These are phyloP conservation scores for Noctuana brunneofusca DNA, from an alignment of 2,888 invertebrate genomes.

Conservation along the genomic window DNA sequence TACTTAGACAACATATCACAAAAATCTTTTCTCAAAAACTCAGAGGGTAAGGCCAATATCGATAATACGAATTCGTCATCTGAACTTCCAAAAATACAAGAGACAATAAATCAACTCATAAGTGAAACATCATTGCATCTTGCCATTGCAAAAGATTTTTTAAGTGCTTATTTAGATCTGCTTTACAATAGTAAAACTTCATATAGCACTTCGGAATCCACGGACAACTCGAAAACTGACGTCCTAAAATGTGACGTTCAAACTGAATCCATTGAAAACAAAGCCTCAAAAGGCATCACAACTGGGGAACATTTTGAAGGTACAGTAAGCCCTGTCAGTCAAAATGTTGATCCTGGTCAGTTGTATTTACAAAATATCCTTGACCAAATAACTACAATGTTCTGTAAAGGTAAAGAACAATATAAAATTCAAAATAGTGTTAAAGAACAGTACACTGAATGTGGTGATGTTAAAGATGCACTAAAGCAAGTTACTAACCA, in stretches of 20 bases:
- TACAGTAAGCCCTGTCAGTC: slow-evolving; percentile 34
- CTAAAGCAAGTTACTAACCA: slow-evolving; percentile 48
- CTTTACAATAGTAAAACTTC: slow-evolving; percentile 51
- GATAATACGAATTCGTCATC: slow-evolving; percentile 56
- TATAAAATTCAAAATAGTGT: slow-evolving; percentile 30
- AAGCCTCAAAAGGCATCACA: slow-evolving; percentile 55
- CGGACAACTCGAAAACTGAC: slow-evolving; percentile 44
- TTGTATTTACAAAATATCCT: slow-evolving; percentile 60
- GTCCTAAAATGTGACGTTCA: slow-evolving; percentile 52
- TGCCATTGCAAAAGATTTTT: slow-evolving; percentile 61
- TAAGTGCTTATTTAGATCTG: slow-evolving; percentile 61
- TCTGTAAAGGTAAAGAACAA: slow-evolving; percentile 44
- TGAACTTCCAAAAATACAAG: slow-evolving; percentile 59
- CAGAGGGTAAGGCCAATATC: slow-evolving; percentile 35
- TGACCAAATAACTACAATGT: slow-evolving; percentile 62
- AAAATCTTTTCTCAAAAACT: slow-evolving; percentile 37
- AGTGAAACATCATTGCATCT: slow-evolving; percentile 59
- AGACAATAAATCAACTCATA: slow-evolving; percentile 62
- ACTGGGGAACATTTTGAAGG: slow-evolving; percentile 42
- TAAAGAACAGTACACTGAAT: slow-evolving; percentile 36
- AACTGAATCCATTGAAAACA: slow-evolving; percentile 57
- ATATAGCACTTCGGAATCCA: slow-evolving; percentile 48
- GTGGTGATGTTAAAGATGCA: slow-evolving; percentile 44
- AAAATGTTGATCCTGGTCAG: slow-evolving; percentile 52
- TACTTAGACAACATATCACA: slow-evolving; percentile 52